Evolutionary conservation across 2,113 vertebrate species (phyloP), one percentile per base, ranked within the genome.

Genomic region (Anser brachyrhynchus): DNA sequence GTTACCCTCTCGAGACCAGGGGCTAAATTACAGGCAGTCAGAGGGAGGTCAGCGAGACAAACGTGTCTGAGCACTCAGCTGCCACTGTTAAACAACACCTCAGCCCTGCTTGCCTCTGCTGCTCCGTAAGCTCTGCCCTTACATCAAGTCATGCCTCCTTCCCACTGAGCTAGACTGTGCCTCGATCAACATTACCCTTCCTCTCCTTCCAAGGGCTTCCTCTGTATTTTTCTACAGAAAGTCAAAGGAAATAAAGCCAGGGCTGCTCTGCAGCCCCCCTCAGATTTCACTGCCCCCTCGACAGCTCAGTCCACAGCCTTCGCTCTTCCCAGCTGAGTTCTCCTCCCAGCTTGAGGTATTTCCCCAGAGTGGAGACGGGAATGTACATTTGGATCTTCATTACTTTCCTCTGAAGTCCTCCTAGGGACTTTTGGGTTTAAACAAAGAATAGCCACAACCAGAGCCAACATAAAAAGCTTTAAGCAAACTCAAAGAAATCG

Each of bases 181-280:
- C 65, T 72, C 41, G 62, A 7, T 69, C 44, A 75, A 71, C 37
- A 72, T 67, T 4, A 67, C 41, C 78, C 44, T 75, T 82, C 82
- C 85, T 84, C 69, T 78, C n/a, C 62, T 89, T 58, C 69, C 75
- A 75, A 74, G 54, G n/a, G 25, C 54, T 93, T 89, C 94, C 65
- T 86, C 87, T 75, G 33, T 37, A 49, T 66, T 78, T 74, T 91
- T 90, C 61, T 71, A 15, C 41, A 90, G 74, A 49, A 86, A 77
- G n/a, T 16, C 46, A 62, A 80, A 88, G 75, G 82, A 77, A 95
- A 71, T 62, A 76, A 92, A 88, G 46, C 59, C 69, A 39, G 73
- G 59, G 55, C 80, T 71, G 59, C 82, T 72, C 62, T 87, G 39
- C 74, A 82, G 79, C 49, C 35, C 80, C 58, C 11, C n/a, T 26